These are phyloP conservation scores for Cantharis lateralis DNA, from an alignment of 2,888 invertebrate genomes.

Conservation along the genomic window DNA sequence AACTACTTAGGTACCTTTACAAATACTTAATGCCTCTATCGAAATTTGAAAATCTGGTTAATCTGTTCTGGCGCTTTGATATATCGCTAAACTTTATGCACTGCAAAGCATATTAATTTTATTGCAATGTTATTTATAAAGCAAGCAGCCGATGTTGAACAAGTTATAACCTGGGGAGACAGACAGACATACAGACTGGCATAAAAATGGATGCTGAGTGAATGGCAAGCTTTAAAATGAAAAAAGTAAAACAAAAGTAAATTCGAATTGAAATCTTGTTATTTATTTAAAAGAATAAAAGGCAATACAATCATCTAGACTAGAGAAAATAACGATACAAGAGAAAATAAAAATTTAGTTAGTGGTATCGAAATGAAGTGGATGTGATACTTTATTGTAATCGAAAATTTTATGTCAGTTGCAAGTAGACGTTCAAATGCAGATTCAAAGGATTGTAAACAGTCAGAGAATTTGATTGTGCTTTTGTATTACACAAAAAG, in stretches of 20 bases:
- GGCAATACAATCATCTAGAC: background rate
- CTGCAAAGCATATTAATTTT: too few species aligned
- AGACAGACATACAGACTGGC: background rate
- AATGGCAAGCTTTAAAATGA: background rate
- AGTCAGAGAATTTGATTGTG: constrained; percentile 24
- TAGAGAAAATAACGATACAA: background rate
- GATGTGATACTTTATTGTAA: background rate
- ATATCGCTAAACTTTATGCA: too few species aligned
- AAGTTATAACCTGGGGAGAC: background rate
- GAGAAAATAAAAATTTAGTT: background rate
- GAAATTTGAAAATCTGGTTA: too few species aligned
- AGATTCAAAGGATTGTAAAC: constrained; percentile 23
- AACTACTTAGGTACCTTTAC: too few species aligned
- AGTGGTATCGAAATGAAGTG: background rate
- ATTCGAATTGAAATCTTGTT: background rate
- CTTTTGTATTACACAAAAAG: constrained; percentile 18
- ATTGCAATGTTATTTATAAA: too few species aligned
- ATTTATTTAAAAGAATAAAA: background rate
- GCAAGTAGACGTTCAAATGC: constrained; percentile 22
- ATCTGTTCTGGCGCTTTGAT: too few species aligned
- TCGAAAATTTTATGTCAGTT: constrained; percentile 19
- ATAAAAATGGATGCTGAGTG: too few species aligned
- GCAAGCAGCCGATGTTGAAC: too few species aligned
- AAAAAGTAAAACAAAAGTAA: background rate
- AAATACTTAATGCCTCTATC: too few species aligned